A percentile compares a stretch with the other conserved stretches of the same genome.
phyloP scores from a whole-genome alignment of 1,140 invertebrate genomes.

The Periplaneta americana region DNA sequence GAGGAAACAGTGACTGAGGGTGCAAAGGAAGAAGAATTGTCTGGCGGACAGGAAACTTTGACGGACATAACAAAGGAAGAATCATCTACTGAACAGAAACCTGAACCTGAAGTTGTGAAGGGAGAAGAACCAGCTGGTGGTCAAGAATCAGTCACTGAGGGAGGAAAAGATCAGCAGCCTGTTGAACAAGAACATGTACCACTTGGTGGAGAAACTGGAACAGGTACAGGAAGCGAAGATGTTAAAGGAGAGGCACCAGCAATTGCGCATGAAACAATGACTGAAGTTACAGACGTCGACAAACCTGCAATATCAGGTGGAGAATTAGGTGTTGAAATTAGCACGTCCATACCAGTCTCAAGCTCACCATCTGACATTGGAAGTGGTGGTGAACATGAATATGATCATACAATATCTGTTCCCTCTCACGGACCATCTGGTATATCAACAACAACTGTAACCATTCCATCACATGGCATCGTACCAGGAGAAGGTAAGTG shows the following conservation, averaged over 20 bases:
- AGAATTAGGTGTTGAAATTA: background rate
- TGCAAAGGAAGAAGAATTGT: background rate
- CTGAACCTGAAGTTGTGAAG: background rate
- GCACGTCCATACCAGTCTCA: background rate
- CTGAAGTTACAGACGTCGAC: too few species aligned
- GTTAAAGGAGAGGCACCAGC: background rate
- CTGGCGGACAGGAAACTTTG: background rate
- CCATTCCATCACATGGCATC: background rate
- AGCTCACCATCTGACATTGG: background rate
- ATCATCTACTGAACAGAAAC: too few species aligned
- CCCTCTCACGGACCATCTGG: background rate
- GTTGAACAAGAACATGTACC: background rate
- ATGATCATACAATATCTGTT: background rate
- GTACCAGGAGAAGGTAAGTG: constrained; percentile 15
- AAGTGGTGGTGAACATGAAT: background rate
- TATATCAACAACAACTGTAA: constrained; percentile 1
- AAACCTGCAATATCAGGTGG: too few species aligned
- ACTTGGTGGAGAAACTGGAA: background rate
- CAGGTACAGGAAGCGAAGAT: background rate
- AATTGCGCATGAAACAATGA: background rate
- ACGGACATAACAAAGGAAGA: background rate
- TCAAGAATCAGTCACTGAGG: background rate
- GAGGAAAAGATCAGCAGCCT: background rate
- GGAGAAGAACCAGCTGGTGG: background rate
- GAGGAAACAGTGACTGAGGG: too few species aligned